Base-by-base conservation (phyloP, 2,888 invertebrate genomes). In the Ptilodon capucinus region DNA sequence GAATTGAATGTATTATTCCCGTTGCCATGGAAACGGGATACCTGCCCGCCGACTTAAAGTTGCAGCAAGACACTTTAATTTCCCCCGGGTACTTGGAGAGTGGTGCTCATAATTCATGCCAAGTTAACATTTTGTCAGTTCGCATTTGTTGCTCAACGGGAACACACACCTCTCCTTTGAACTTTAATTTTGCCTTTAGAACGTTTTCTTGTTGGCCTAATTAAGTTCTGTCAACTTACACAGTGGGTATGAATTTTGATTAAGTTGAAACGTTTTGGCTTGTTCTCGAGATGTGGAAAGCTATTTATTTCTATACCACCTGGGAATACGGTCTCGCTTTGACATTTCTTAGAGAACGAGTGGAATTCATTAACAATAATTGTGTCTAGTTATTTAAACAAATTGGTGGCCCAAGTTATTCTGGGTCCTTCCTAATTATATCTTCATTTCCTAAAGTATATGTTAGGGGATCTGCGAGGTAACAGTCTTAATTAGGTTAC, bases 11-110 rank as follows among this genome's bases (percentile, higher is more conserved):
- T 82, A 85, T 79, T 79, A 65, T 61, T 61, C 54, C 73, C 68
- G 75, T 77, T 78, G 62, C 75, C 67, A 69, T 60, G 69, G 74
- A 71, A 75, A 74, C 74, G 62, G 57, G 67, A 69, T 84, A 87
- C 86, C 88, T 89, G 85, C 74, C 74, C 78, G 73, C 74, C 79
- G 74, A 81, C 85, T 86, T 85, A 83, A 88, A 89, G 81, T 87
- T 89, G 80, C 84, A 83, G 77, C 82, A 86, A 90, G 89, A 85
- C 85, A 86, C 84, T 88, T 87, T 91, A 90, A 91, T 91, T 91
- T 91, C 90, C 90, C 87, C 54, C 53, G 85, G 81, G 86, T 75
- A 68, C 71, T 61, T 63, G 63, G 73, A 74, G 78, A 77, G 79
- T 71, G 78, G 66, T 76, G 72, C 83, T 86, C 88, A 90, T 91